Conservation (phyloP, 2,888 invertebrate genomes). For the Baronia brevicornis region DNA sequence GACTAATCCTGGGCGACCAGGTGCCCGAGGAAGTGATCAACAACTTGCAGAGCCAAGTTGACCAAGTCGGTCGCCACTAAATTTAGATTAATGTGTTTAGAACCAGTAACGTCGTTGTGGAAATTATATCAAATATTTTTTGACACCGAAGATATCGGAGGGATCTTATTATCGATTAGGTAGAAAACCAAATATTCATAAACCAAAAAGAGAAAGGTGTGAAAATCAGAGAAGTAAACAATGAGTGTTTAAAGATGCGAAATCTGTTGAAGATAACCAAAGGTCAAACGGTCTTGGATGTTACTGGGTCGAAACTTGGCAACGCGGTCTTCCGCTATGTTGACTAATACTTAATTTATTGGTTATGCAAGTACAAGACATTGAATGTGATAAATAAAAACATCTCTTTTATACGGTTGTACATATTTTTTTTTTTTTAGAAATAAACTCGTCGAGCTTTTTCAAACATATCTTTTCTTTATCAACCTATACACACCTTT, state of each 20-base stretch:
- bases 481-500: too few relatives aligned
- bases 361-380: slow-evolving; percentile 56
- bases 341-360: slow-evolving; percentile 52
- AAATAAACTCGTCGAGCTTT: slow-evolving; percentile 49
- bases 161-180: slow-evolving; percentile 2
- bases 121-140: not conserved
- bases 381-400: slow-evolving; percentile 67
- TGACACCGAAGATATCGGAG: not conserved
- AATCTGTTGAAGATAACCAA: too few relatives aligned
- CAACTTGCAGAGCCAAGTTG: slow-evolving; percentile 90
- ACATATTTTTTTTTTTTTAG: slow-evolving; percentile 53
- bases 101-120: slow-evolving; percentile 5
- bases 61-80: slow-evolving; percentile 83
- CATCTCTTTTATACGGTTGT: slow-evolving; percentile 64
- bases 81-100: slow-evolving; percentile 1
- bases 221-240: not conserved
- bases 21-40: slow-evolving; percentile 91
- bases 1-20: slow-evolving; percentile 88
- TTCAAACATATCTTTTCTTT: slow-evolving; percentile 40
- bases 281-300: not conserved
- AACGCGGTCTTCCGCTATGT: slow-evolving; percentile 16
- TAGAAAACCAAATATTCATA: not conserved
- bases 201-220: not conserved
- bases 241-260: not conserved
- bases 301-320: slow-evolving; percentile 10